Conservation (phyloP, 2,797 vertebrate species). For the Xiphophorus birchmanni region DNA sequence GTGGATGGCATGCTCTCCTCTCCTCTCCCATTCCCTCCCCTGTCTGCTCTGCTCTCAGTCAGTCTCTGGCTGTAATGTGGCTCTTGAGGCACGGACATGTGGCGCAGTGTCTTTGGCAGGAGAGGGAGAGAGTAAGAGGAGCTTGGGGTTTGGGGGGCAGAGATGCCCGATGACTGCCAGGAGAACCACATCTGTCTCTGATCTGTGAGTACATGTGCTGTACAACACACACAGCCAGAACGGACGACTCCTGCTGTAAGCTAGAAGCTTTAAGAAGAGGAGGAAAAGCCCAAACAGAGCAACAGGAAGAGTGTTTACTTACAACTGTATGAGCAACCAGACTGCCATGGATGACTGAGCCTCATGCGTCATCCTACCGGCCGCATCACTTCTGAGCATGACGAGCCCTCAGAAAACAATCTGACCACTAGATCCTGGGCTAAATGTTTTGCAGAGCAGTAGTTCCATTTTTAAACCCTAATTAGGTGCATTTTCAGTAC, state of each 20-base stretch:
- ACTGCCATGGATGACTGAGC: constrained; percentile 13
- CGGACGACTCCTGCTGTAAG: constrained; percentile 47
- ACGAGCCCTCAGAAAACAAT: neutral
- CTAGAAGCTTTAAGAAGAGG: constrained; percentile 57
- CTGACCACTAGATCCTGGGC: neutral
- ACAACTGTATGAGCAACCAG: neutral
- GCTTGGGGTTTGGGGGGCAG: neutral
- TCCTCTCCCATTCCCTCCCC: constrained; percentile 16
- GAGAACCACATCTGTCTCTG: constrained; percentile 79
- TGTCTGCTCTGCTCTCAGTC: constrained; percentile 45
- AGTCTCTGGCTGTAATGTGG: constrained; percentile 63
- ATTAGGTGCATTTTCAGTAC: neutral
- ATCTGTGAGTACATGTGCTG: constrained; percentile 64
- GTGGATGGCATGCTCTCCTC: constrained; percentile 18
- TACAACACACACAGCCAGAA: constrained; percentile 29
- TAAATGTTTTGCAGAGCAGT: neutral
- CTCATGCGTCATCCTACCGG: constrained; percentile 46
- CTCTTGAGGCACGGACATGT: constrained; percentile 67
- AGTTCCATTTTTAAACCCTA: neutral
- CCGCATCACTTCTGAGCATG: constrained; percentile 31
- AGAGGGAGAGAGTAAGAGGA: constrained; percentile 3
- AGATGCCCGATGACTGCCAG: constrained; percentile 63
- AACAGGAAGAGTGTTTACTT: constrained; percentile 6
- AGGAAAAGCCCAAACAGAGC: constrained; percentile 24
- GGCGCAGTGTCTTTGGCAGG: constrained; percentile 72